A percentile compares a stretch with the other conserved stretches of the same genome.
These are phyloP conservation scores for Nothocercus julius DNA, from an alignment of 2,113 vertebrate genomes.

Conservation along the genomic window DNA sequence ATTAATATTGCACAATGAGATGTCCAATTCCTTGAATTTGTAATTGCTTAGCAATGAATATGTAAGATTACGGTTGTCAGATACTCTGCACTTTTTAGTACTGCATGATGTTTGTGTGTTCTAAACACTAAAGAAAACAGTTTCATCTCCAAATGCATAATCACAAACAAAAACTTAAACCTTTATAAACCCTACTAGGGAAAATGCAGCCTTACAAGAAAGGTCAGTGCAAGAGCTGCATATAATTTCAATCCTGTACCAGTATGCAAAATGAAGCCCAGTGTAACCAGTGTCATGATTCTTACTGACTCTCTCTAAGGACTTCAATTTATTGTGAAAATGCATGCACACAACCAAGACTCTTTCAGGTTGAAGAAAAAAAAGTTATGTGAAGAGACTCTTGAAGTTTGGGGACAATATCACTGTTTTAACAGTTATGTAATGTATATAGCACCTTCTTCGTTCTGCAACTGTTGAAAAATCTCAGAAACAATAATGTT, in stretches of 20 bases:
- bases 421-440: not conserved
- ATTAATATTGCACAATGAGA: conserved; percentile 68
- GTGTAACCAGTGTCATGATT: not conserved
- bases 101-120: not conserved
- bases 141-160: not conserved
- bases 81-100: not conserved
- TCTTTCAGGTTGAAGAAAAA: not conserved
- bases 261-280: not conserved
- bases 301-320: not conserved
- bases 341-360: not conserved
- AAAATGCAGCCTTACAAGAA: not conserved
- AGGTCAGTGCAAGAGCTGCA: accelerated
- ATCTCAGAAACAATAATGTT: conserved; percentile 67
- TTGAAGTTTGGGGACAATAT: not conserved
- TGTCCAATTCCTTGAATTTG: conserved; percentile 62
- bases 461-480: conserved; percentile 11
- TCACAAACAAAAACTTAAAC: not conserved
- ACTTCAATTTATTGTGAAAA: not conserved
- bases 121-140: not conserved
- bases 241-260: not conserved
- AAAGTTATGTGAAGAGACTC: not conserved
- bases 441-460: not conserved
- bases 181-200: not conserved
- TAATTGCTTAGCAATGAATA: conserved; percentile 57
- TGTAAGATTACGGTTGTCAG: conserved; percentile 43